phyloP scores from a whole-genome alignment of 2,888 invertebrate species.

The Drosophila formosana region DNA sequence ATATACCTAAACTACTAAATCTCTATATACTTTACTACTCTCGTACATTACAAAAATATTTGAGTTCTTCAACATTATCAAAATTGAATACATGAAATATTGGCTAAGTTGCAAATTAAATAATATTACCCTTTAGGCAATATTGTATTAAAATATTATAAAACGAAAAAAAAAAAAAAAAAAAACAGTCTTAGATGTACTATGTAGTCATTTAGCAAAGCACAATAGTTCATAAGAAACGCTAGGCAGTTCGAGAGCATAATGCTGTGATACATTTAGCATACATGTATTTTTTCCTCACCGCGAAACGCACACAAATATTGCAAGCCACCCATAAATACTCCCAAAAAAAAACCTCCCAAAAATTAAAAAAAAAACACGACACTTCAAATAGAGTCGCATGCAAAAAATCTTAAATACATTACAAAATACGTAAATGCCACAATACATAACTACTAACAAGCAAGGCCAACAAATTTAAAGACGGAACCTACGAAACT shows the following conservation, averaged over 20 bases:
- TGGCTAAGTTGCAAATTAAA: slow-evolving; percentile 32
- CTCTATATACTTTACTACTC: slow-evolving; percentile 31
- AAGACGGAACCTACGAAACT: slow-evolving; percentile 39
- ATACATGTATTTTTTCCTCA: slow-evolving; percentile 54
- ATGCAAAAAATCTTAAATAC: slow-evolving; percentile 32
- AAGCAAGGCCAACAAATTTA: slow-evolving; percentile 19
- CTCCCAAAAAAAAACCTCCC: slow-evolving; percentile 6
- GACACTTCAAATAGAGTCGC: slow-evolving; percentile 34
- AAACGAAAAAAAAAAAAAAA: slow-evolving; percentile 20
- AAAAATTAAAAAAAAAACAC: slow-evolving; percentile 19
- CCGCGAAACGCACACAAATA: slow-evolving; percentile 46
- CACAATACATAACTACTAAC: slow-evolving; percentile 30
- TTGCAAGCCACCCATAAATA: slow-evolving; percentile 22
- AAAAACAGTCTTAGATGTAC: slow-evolving; percentile 24
- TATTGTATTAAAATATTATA: slow-evolving; percentile 4
- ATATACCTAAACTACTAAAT: slow-evolving; percentile 36
- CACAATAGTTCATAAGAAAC: slow-evolving; percentile 75
- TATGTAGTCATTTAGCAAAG: slow-evolving; percentile 59
- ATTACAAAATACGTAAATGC: slow-evolving; percentile 36
- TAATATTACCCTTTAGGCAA: slow-evolving; percentile 14
- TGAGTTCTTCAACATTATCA: slow-evolving; percentile 41
- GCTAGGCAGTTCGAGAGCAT: slow-evolving; percentile 79
- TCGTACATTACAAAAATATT: slow-evolving; percentile 40
- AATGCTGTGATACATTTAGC: slow-evolving; percentile 83
- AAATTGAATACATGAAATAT: slow-evolving; percentile 22